phyloP scores from a whole-genome alignment of 2,888 invertebrate genomes.

The Artemia sinica region DNA sequence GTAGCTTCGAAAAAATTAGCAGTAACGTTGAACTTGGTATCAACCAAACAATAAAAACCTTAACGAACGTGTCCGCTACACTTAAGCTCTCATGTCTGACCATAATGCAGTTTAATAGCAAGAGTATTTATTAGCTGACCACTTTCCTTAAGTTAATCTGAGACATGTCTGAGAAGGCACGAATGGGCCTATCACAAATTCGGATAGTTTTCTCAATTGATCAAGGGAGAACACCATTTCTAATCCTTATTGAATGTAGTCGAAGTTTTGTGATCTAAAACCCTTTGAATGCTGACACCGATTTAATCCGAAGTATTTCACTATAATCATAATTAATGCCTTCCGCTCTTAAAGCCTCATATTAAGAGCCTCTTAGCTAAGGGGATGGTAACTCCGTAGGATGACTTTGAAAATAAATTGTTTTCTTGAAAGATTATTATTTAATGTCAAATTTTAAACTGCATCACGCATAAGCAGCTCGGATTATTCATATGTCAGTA shows the following conservation, averaged over 20 bases:
- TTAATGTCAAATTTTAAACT: no score
- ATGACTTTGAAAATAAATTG: no score
- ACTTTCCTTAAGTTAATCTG: background rate
- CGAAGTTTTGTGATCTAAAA: background rate
- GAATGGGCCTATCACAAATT: background rate
- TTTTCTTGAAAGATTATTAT: no score
- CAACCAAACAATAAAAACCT: no score
- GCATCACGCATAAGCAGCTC: no score
- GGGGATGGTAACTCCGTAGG: background rate
- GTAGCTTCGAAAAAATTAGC: no score
- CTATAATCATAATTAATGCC: constrained; percentile 6
- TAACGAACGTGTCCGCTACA: no score
- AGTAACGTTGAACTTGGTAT: no score
- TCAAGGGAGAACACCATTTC: background rate
- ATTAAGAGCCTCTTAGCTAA: constrained; percentile 6
- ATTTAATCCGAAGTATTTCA: background rate
- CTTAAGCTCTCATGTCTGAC: background rate
- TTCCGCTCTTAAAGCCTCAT: constrained; percentile 3
- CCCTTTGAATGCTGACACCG: constrained; percentile 8
- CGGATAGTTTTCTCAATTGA: no score
- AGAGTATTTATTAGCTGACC: constrained; percentile 13
- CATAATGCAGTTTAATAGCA: background rate
- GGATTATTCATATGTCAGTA: no score
- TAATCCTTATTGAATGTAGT: constrained; percentile 13
- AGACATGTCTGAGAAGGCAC: constrained; percentile 1